Conservation (phyloP, 2,797 vertebrate genomes). For the Garrulus glandarius region DNA sequence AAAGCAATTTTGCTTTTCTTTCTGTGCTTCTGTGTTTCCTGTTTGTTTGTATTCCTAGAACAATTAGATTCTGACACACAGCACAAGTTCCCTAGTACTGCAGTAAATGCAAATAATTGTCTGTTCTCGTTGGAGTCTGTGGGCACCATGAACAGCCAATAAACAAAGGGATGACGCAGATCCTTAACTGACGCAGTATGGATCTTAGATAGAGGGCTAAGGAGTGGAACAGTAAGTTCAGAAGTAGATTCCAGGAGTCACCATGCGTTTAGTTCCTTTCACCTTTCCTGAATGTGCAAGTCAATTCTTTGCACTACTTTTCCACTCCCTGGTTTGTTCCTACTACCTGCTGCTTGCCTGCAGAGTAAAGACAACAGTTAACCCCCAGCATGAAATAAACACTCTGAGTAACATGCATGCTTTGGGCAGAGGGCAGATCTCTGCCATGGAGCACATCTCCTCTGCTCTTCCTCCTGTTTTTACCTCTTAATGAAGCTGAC, state of each 20-base stretch:
- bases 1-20: neutral
- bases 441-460: neutral
- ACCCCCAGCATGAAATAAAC: neutral
- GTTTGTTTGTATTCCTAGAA: conserved; percentile 12
- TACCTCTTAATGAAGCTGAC: neutral
- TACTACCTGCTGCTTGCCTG: neutral
- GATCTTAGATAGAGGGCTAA: neutral
- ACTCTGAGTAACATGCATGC: accelerated
- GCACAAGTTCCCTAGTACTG: neutral
- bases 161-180: conserved; percentile 8
- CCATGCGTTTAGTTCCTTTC: neutral
- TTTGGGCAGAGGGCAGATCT: neutral
- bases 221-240: neutral
- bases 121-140: neutral
- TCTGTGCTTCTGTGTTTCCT: neutral
- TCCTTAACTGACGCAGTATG: neutral
- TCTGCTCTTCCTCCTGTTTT: neutral
- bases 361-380: neutral
- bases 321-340: neutral
- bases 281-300: neutral
- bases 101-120: conserved; percentile 11
- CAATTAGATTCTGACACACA: neutral
- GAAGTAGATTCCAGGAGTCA: neutral
- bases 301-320: neutral
- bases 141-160: neutral